Base-by-base conservation (phyloP, 2,888 invertebrate species). In the Uloborus plumipes region DNA sequence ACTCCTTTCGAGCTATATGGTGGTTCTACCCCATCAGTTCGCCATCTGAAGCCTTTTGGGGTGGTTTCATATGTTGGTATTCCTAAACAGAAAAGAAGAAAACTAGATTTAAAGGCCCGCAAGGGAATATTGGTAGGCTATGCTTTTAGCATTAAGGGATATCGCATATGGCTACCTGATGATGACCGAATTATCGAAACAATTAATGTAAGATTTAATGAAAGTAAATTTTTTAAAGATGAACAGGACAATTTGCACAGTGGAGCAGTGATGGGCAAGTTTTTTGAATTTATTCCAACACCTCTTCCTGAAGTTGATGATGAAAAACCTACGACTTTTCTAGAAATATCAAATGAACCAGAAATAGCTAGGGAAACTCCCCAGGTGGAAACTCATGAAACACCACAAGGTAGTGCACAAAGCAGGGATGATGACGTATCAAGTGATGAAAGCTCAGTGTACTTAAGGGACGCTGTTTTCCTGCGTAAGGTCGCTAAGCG, bases 161-260 rank as follows among this genome's bases (percentile, higher is more conserved):
- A 70, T 15, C 18, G 47, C 11, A 70, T 58, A 39, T 58, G 11
- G 22, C 9, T 70, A 14, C 26, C 58, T 2, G 70, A 58, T 15
- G 58, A 70, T 6, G 1, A 58, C 22, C 58, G 9, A 58, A 18
- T 70, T 6, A n/a, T 70, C 31, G 58, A 70, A 58, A 70, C 70
- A 7, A 47, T 20, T 16, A 70, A 58, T 39, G 39, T 31, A 1
- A 58, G 7, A 22, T 70, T 70, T 58, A 14, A 14, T 18, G 58
- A 55, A 18, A 18, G 58, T 2, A 39, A 39, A 39, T 39, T 39
- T 39, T 39, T 39, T 11, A 39, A 39, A 9, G 39, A 39, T 7
- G 39, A 11, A 11, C 11, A 7, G 1, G 3, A 6, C 9, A 39
- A 39, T 39, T 26, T 4, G 4, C 39, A 9, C 39, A 39, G 39